Percentiles rank a stretch among this genome's conserved stretches.
phyloP scores from a whole-genome alignment of 2,888 invertebrate species.

The Dynastes maya region DNA sequence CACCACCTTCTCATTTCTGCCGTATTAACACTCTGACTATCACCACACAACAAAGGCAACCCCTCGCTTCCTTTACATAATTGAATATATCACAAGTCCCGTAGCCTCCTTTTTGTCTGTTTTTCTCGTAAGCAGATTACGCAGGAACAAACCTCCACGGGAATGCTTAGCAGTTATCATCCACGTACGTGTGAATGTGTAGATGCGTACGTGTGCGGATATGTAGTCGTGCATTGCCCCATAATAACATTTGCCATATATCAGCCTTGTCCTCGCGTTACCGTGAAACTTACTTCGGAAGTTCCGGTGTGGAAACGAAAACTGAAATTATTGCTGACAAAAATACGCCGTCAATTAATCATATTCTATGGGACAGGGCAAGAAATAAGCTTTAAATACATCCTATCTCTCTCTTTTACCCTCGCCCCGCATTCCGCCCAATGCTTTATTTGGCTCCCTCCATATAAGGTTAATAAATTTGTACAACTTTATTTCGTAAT shows the following conservation, averaged over 20 bases:
- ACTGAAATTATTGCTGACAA: constrained; percentile 67
- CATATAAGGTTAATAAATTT: constrained; percentile 56
- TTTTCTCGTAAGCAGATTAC: constrained; percentile 52
- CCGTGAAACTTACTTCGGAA: constrained; percentile 67
- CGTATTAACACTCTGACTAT: constrained; percentile 8
- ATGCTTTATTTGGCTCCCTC: constrained; percentile 54
- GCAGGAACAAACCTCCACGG: constrained; percentile 40
- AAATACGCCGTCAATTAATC: constrained; percentile 66
- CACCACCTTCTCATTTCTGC: not conserved
- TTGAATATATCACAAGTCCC: constrained; percentile 36
- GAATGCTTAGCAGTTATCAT: constrained; percentile 31
- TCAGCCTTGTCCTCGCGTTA: constrained; percentile 59
- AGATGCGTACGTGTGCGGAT: constrained; percentile 26
- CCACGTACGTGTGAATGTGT: constrained; percentile 19
- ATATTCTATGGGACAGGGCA: constrained; percentile 63
- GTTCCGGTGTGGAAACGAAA: constrained; percentile 67
- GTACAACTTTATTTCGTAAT: constrained; percentile 54
- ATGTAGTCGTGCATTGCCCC: constrained; percentile 48
- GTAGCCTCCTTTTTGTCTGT: constrained; percentile 40
- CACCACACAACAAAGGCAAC: constrained; percentile 12
- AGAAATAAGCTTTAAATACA: constrained; percentile 63
- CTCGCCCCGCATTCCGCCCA: constrained; percentile 14
- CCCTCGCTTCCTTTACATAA: constrained; percentile 31
- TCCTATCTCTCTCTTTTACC: constrained; percentile 48
- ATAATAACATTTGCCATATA: constrained; percentile 57